These are phyloP conservation scores for Phaethon lepturus DNA, from an alignment of 2,113 vertebrate species.

Conservation along the genomic window DNA sequence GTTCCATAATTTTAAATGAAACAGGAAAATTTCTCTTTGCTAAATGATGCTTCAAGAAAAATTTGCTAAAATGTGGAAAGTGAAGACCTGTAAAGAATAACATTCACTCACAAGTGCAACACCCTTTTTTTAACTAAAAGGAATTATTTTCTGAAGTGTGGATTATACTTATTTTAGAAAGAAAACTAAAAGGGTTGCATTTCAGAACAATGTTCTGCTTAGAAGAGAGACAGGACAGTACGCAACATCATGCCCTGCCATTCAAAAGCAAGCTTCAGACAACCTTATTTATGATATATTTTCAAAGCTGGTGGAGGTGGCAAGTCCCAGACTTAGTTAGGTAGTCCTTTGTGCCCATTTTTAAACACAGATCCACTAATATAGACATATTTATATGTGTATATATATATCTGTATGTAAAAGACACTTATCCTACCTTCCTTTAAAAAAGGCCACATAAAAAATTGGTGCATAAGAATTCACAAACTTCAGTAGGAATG, in stretches of 20 bases:
- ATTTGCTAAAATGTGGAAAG: not conserved
- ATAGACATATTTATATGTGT: not conserved
- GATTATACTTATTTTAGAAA: not conserved
- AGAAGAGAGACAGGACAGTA: not conserved
- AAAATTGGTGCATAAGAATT: slow-evolving; percentile 97
- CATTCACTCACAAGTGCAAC: not conserved
- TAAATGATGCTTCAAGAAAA: not conserved
- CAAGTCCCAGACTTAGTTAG: not conserved
- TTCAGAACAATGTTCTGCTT: not conserved
- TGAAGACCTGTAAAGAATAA: not conserved
- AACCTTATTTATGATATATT: not conserved
- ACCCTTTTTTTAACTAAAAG: not conserved
- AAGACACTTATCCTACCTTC: slow-evolving; percentile 82
- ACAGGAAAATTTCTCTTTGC: not conserved
- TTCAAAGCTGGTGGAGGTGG: not conserved
- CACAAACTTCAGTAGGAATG: slow-evolving; percentile 96
- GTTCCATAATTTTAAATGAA: not conserved
- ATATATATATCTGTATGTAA: not conserved
- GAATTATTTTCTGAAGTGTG: not conserved
- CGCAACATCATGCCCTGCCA: not conserved
- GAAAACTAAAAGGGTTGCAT: not conserved
- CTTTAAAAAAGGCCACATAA: slow-evolving; percentile 99
- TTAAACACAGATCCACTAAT: not conserved
- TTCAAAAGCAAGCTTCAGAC: not conserved
- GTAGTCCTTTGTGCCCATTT: not conserved